Base-by-base conservation (phyloP, 2,797 vertebrate species). In the Myoxocephalus aenaeus region DNA sequence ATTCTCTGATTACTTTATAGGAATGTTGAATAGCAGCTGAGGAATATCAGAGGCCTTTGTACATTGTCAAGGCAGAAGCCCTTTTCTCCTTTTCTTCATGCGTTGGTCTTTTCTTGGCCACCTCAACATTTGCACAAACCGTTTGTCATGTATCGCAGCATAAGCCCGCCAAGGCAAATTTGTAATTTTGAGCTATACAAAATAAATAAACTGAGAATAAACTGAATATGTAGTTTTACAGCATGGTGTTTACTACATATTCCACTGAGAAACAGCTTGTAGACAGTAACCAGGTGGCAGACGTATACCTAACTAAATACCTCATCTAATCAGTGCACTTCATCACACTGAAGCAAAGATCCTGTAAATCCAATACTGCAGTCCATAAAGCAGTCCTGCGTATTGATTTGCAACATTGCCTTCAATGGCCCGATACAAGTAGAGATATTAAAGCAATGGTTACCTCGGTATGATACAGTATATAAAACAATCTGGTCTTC, bases 331-430 rank as follows among this genome's bases (percentile, higher is more conserved):
- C 77, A 75, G 32, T 29, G 59, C 15, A 76, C 79, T 82, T 82
- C 70, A 84, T 90, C 82, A 63, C 46, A n/a, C 2, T 51, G 77
- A 82, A n/a, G 63, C 44, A 78, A 56, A 80, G 82, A 86, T 72
- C 73, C 75, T 75, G 53, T 75, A 65, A 90, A 90, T 89, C 77
- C 79, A 87, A 75, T 77, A 69, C 48, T 50, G 61, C 56, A 75
- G 81, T 84, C 67, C 65, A 86, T 79, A 73, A 89, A 89, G 78
- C 65, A 63, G 69, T 38, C 38, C 58, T 48, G 20, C 71, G 65
- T 75, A 88, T 79, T 84, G 87, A 90, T 87, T 65, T 71, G 70
- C 27, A 75, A 48, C 53, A 53, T 53, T 38, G 69, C 54, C 58
- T 74, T 48, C 42, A 61, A 54, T 54, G 25, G 51, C 13, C 73